Conservation (phyloP, 37 sponge, comb jelly and placozoan species). For the Halichondria panicea region DNA sequence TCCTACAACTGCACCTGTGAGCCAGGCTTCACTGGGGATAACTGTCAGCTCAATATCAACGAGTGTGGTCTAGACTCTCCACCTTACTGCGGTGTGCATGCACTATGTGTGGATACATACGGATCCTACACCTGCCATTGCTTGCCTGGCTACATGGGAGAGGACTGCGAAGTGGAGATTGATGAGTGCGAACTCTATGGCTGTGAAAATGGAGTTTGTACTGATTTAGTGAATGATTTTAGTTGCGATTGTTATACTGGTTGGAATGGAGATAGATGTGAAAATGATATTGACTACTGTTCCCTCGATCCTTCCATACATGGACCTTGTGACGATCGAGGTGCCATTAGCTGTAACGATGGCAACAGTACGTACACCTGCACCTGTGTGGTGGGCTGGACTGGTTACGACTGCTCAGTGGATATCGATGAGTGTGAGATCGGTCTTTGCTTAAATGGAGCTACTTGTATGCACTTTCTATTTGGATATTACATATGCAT, state of each 20-base stretch:
- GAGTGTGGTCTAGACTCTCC: no score
- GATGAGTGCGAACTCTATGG: constrained; percentile 42
- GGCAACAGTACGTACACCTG: constrained; percentile 39
- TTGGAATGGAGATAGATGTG: constrained; percentile 62
- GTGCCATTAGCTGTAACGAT: constrained; percentile 10
- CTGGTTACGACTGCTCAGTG: constrained; percentile 15
- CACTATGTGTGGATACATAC: constrained; percentile 8
- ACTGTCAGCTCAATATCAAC: constrained; percentile 20
- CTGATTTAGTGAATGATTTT: constrained; percentile 21
- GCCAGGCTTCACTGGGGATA: constrained; percentile 25
- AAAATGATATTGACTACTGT: constrained; percentile 67
- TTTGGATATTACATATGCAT: constrained; percentile 30
- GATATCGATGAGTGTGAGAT: constrained; percentile 52
- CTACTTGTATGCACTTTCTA: constrained; percentile 21
- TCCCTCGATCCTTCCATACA: not conserved
- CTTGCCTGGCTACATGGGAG: constrained; percentile 56
- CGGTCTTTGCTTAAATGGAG: constrained; percentile 31
- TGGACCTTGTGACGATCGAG: constrained; percentile 32
- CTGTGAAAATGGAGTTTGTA: constrained; percentile 51
- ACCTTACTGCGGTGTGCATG: constrained; percentile 47
- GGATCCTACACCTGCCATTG: constrained; percentile 41
- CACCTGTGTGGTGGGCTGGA: constrained; percentile 42
- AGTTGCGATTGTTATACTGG: constrained; percentile 61
- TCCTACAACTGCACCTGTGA: constrained; percentile 37
- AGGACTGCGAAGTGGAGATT: constrained; percentile 54